These are phyloP conservation scores for Eutrigla gurnardus DNA, from an alignment of 2,797 vertebrate genomes.

Conservation along the genomic window DNA sequence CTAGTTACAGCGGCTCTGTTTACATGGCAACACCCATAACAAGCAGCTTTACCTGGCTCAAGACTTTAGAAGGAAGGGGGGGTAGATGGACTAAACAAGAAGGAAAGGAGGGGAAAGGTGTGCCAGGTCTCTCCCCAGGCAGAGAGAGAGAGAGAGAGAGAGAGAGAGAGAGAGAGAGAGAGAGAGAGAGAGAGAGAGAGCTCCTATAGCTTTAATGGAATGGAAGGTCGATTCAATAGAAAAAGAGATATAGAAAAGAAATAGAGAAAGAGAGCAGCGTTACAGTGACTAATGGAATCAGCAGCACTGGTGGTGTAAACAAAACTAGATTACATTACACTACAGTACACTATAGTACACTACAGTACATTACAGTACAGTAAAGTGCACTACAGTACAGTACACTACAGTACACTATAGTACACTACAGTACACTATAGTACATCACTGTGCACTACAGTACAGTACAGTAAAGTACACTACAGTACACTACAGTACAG, in stretches of 20 bases:
- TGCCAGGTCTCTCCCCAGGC: conserved; percentile 17
- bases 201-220: conserved; percentile 36
- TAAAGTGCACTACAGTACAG: neutral
- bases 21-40: conserved; percentile 71
- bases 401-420: neutral
- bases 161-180: too few relatives aligned
- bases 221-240: too few relatives aligned
- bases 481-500: too few relatives aligned
- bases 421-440: neutral
- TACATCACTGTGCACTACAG: neutral
- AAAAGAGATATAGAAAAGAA: neutral
- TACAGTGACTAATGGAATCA: conserved; percentile 60
- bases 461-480: neutral
- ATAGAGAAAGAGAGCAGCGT: conserved; percentile 28
- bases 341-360: neutral
- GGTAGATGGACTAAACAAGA: conserved; percentile 20
- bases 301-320: conserved; percentile 41
- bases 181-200: neutral
- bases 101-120: conserved; percentile 16
- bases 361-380: neutral
- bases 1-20: conserved; percentile 57
- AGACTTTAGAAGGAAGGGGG: conserved; percentile 27
- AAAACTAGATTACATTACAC: conserved; percentile 37
- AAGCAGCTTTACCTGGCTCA: conserved; percentile 53
- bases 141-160: neutral